phyloP scores from a whole-genome alignment of 2,888 invertebrate genomes.

The Coecobrya sp. region DNA sequence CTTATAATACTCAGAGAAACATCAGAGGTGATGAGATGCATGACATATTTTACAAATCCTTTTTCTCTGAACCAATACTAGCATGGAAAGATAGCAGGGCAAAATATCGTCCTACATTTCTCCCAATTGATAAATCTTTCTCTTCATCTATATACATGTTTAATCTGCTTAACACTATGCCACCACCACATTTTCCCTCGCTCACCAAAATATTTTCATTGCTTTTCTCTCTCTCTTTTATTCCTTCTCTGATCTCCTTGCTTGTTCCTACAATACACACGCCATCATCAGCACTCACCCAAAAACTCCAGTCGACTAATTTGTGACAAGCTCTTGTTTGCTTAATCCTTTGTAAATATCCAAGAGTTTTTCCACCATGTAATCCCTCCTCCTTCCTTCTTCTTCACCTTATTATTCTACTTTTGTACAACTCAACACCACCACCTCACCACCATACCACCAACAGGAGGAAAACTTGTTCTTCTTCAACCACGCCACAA shows the following conservation, averaged over 20 bases:
- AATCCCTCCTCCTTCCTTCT: constrained; percentile 18
- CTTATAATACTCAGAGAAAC: neutral
- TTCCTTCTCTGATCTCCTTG: neutral
- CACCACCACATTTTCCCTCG: neutral
- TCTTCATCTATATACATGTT: neutral
- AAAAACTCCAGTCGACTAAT: constrained; percentile 23
- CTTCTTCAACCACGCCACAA: no score
- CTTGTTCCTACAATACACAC: neutral
- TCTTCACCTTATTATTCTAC: constrained; percentile 9
- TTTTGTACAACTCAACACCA: constrained; percentile 12
- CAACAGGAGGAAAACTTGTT: constrained; percentile 4
- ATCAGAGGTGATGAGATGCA: neutral
- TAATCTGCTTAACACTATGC: neutral
- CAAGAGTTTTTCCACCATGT: constrained; percentile 60
- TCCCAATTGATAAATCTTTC: neutral
- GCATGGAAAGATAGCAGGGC: neutral
- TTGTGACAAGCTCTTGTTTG: constrained; percentile 73
- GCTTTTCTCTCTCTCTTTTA: no score
- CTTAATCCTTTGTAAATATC: constrained; percentile 78
- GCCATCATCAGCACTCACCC: neutral
- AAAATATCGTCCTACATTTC: neutral
- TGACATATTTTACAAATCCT: constrained; percentile 16
- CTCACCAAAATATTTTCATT: constrained; percentile 28
- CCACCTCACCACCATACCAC: neutral
- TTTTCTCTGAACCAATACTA: neutral